phyloP scores from a whole-genome alignment of 2,113 vertebrate genomes.

The Phylloscopus trochilus region DNA sequence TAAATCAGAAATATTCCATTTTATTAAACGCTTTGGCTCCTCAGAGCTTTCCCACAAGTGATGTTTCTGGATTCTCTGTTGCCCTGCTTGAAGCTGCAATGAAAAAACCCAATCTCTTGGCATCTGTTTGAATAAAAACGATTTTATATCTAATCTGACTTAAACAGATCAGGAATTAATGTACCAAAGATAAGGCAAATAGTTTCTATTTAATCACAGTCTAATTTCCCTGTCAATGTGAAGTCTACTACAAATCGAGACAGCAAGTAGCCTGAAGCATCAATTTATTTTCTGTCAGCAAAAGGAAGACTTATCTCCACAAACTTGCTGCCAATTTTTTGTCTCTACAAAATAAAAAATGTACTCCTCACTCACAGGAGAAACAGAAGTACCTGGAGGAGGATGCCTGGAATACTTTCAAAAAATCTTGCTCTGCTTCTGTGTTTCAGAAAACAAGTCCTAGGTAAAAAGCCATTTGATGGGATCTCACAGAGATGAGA shows the following conservation, averaged over 20 bases:
- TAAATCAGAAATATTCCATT: neutral
- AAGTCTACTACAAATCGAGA: neutral
- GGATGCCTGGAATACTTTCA: neutral
- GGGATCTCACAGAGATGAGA: neutral
- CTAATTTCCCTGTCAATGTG: neutral
- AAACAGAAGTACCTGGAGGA: neutral
- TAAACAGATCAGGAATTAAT: neutral
- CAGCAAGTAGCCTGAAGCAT: constrained; percentile 2
- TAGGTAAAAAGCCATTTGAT: neutral
- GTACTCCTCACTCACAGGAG: neutral
- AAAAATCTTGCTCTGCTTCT: neutral
- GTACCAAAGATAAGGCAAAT: neutral
- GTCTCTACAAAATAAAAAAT: neutral
- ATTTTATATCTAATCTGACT: neutral
- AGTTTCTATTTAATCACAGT: neutral
- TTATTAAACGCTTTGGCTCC: neutral
- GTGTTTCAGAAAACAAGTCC: neutral
- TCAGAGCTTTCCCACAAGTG: neutral
- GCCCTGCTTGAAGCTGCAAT: neutral
- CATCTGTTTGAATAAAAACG: neutral
- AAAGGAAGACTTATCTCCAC: neutral
- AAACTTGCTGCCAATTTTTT: neutral
- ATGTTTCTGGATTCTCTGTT: neutral
- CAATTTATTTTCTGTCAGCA: neutral
- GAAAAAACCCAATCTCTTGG: neutral